Base-by-base conservation (phyloP, 2,888 invertebrate genomes). In the Eilema sororculum region DNA sequence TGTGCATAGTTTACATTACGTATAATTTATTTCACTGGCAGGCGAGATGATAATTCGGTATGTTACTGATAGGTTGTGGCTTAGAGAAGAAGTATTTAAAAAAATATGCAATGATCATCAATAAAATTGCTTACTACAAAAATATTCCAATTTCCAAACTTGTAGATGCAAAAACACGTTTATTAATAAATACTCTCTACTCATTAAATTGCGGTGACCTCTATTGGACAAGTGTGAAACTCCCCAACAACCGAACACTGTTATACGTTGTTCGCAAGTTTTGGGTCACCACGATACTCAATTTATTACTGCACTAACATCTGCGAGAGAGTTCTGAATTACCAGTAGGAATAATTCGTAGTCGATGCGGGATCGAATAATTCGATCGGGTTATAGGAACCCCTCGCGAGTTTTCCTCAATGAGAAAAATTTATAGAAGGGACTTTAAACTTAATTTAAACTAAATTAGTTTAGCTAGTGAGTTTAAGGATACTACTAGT, bases 231-330 rank as follows among this genome's bases (percentile, higher is more conserved):
- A 72, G 75, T 75, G 63, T 12, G 62, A 52, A 76, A 80, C 69
- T 78, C 30, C 41, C 37, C 65, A 69, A 20, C 69, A 67, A 68
- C 69, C 71, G 30, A 24, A 67, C 69, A 57, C 71, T 75, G 64
- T 67, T 71, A 67, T 68, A 69, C 68, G 67, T 65, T 72, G 68
- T 79, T 74, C 58, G 52, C 30, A 70, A 79, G 72, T 79, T 79
- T 70, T 30, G 33, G 65, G 66, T 68, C 58, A 41, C 28, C 65
- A 58, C 67, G 37, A 71, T 74, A 74, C 60, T 28, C 64, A 71
- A 73, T 65, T 57, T 65, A 65, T 65, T 65, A 20, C 20, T 57
- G 16, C 24, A 57, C 33, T 24, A 65, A 65, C 24, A 57, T 56
- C 4, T 56, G 46, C 46, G n/a, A 57, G 30, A 24, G 20, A 22